These are phyloP conservation scores for Xanthia togata DNA, from an alignment of 2,888 invertebrate genomes.

Conservation along the genomic window DNA sequence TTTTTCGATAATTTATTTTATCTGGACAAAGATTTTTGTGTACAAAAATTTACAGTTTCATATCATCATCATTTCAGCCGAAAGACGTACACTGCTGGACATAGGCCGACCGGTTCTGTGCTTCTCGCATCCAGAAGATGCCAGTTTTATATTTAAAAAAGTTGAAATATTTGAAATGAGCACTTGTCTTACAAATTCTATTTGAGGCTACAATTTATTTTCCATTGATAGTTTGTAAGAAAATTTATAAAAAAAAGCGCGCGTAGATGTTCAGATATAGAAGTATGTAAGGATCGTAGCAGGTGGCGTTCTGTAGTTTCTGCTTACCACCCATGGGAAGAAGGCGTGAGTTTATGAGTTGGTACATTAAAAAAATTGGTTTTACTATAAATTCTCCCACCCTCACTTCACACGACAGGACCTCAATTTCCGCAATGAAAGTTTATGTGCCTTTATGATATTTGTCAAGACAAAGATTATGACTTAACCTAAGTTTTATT, in stretches of 20 bases:
- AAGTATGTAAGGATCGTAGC: not conserved
- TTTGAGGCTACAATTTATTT: not conserved
- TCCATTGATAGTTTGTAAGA: not conserved
- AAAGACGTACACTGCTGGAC: no score
- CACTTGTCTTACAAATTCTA: not conserved
- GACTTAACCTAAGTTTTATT: conserved; percentile 22
- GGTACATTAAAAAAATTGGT: not conserved
- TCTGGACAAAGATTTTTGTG: not conserved
- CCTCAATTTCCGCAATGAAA: not conserved
- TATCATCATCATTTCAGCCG: no score
- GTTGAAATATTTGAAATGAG: not conserved
- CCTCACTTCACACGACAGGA: not conserved
- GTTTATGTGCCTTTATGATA: conserved; percentile 25
- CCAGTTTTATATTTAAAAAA: not conserved
- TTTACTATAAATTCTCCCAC: not conserved
- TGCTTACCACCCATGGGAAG: not conserved
- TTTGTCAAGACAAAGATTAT: conserved; percentile 34
- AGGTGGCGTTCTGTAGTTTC: not conserved
- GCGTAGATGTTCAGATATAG: not conserved
- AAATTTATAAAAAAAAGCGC: no score
- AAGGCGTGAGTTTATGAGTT: not conserved
- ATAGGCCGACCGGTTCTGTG: no score
- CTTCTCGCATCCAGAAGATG: no score
- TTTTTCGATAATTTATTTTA: not conserved
- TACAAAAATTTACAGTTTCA: not conserved